These are phyloP conservation scores for Meles meles DNA, from an alignment of 2,113 vertebrate genomes.

Conservation along the genomic window DNA sequence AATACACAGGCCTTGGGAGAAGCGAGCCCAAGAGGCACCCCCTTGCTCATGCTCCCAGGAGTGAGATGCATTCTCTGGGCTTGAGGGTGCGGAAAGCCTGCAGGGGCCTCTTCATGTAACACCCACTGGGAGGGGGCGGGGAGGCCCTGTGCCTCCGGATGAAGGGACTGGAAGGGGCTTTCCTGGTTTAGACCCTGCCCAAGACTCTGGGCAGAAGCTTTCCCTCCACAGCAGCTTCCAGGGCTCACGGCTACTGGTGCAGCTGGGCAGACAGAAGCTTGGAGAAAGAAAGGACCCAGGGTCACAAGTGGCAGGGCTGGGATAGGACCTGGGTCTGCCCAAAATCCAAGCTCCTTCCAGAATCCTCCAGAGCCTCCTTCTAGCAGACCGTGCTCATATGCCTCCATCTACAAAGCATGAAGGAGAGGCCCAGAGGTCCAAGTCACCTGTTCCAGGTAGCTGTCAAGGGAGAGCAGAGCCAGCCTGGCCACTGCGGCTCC, in stretches of 20 bases:
- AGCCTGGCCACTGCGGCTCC: background rate
- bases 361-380: background rate
- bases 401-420: background rate
- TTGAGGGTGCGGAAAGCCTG: background rate
- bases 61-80: background rate
- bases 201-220: too few species aligned
- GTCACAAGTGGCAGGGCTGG: background rate
- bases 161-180: background rate
- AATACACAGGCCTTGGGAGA: background rate
- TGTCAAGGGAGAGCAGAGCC: background rate
- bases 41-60: rapidly evolving
- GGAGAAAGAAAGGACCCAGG: background rate
- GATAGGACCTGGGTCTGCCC: background rate
- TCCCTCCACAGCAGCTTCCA: background rate
- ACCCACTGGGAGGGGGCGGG: background rate
- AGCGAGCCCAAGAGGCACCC: background rate
- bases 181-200: too few species aligned
- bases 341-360: background rate
- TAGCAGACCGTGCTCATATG: rapidly evolving
- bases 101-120: rapidly evolving
- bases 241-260: rapidly evolving
- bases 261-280: too few species aligned
- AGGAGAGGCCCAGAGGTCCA: background rate
- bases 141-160: rapidly evolving
- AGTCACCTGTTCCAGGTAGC: background rate